Percentiles rank a stretch among this genome's conserved stretches.
These are phyloP conservation scores for Melipona quadrifasciata DNA, from an alignment of 1,140 invertebrate genomes.

Conservation along the genomic window DNA sequence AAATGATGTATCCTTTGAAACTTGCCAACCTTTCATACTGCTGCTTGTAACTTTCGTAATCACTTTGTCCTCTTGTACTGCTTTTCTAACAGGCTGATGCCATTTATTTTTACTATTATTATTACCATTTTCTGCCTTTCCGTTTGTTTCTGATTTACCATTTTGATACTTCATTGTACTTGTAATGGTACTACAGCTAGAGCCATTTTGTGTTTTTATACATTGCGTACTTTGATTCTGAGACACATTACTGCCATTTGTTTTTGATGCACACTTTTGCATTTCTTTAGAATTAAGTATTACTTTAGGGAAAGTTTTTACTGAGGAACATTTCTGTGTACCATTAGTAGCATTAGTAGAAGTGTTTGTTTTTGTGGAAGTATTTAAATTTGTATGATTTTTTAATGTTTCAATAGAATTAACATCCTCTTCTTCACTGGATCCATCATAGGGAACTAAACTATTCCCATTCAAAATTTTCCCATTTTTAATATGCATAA, in stretches of 20 bases:
- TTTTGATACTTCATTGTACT: slow-evolving; percentile 71
- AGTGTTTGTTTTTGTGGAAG: slow-evolving; percentile 28
- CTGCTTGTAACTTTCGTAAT: slow-evolving; percentile 72
- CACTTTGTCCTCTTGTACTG: slow-evolving; percentile 70
- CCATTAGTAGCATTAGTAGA: slow-evolving; percentile 46
- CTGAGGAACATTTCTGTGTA: slow-evolving; percentile 39
- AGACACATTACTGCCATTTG: slow-evolving; percentile 44
- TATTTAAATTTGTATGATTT: slow-evolving; percentile 41
- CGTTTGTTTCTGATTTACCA: slow-evolving; percentile 65
- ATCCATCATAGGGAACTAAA: slow-evolving; percentile 80
- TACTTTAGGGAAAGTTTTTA: slow-evolving; percentile 54
- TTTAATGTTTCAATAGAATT: slow-evolving; percentile 35
- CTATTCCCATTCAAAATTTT: slow-evolving; percentile 75
- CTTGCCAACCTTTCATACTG: slow-evolving; percentile 73
- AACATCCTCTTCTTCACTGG: slow-evolving; percentile 78
- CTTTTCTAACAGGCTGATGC: slow-evolving; percentile 70
- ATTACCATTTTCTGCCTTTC: slow-evolving; percentile 59
- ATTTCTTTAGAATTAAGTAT: slow-evolving; percentile 54
- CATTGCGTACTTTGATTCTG: slow-evolving; percentile 47
- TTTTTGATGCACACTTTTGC: slow-evolving; percentile 53
- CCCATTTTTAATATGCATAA: slow-evolving; percentile 76
- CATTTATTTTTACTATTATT: slow-evolving; percentile 58
- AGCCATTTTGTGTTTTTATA: slow-evolving; percentile 59
- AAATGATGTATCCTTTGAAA: slow-evolving; percentile 70
- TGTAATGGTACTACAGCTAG: slow-evolving; percentile 56